A percentile compares a stretch with the other conserved stretches of the same genome.
phyloP scores from a whole-genome alignment of 2,888 invertebrate genomes.

The Agonopterix subpropinquella region DNA sequence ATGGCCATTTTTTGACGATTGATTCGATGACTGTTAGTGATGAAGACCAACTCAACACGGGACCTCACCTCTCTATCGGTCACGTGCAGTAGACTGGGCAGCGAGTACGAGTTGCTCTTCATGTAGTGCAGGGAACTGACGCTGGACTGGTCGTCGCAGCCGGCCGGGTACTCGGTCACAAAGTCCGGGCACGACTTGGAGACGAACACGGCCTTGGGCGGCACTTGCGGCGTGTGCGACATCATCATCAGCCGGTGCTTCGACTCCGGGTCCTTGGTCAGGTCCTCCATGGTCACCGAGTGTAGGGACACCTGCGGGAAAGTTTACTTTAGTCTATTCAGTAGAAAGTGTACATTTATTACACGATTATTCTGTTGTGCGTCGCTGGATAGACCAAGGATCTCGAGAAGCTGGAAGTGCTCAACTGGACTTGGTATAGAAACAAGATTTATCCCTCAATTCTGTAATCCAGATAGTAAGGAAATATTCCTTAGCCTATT shows the following conservation, averaged over 20 bases:
- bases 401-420: no score
- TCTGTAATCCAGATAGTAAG: no score
- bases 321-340: no score
- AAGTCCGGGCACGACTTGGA: conserved; percentile 91
- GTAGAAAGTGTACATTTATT: no score
- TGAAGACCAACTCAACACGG: no score
- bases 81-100: conserved; percentile 44
- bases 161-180: conserved; percentile 30
- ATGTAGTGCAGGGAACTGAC: conserved; percentile 16
- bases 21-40: no score
- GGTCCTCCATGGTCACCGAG: conserved; percentile 93
- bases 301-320: conserved; percentile 81
- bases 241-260: conserved; percentile 90
- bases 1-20: no score
- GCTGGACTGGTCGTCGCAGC: conserved; percentile 17
- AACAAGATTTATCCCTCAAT: no score
- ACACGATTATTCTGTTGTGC: no score
- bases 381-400: no score
- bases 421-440: no score
- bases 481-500: no score
- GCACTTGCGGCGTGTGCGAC: conserved; percentile 75
- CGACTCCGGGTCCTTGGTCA: conserved; percentile 85
- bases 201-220: conserved; percentile 71
- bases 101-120: conserved; percentile 25
- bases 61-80: conserved; percentile 28